Evolutionary conservation across 2,888 invertebrate species (phyloP).

Genomic region (Nephrotoma appendiculata): DNA sequence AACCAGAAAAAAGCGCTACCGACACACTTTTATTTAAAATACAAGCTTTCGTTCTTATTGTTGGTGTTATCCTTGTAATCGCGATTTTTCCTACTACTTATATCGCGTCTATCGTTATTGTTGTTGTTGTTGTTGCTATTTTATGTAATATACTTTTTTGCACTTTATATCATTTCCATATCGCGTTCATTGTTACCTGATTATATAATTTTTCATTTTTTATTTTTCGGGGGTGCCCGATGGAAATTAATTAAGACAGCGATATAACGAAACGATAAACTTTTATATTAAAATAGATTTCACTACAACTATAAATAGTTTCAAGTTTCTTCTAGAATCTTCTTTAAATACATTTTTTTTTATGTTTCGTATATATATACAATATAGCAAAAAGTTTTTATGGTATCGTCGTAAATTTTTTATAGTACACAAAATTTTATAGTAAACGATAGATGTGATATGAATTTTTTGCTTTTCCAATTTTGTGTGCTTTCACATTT

Average conservation of each 20-base stretch:
- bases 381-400: background rate
- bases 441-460: background rate
- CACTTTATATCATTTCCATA: background rate
- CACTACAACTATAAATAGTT: background rate
- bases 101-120: background rate
- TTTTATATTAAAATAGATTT: background rate
- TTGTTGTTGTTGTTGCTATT: background rate
- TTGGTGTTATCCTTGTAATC: background rate
- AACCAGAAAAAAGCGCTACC: background rate
- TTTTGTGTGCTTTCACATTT: background rate
- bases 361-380: background rate
- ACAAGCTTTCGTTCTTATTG: background rate
- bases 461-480: background rate
- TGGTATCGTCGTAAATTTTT: background rate
- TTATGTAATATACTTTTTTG: background rate
- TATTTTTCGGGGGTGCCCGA: background rate
- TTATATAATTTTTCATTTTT: background rate
- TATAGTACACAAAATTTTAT: background rate
- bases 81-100: background rate
- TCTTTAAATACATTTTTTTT: background rate
- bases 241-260: background rate
- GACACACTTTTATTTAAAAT: background rate
- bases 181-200: background rate
- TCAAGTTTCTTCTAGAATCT: background rate
- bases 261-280: background rate